Percentiles rank a stretch among this genome's conserved stretches.
phyloP scores from a whole-genome alignment of 2,113 vertebrate species.

The Thunnus maccoyii region DNA sequence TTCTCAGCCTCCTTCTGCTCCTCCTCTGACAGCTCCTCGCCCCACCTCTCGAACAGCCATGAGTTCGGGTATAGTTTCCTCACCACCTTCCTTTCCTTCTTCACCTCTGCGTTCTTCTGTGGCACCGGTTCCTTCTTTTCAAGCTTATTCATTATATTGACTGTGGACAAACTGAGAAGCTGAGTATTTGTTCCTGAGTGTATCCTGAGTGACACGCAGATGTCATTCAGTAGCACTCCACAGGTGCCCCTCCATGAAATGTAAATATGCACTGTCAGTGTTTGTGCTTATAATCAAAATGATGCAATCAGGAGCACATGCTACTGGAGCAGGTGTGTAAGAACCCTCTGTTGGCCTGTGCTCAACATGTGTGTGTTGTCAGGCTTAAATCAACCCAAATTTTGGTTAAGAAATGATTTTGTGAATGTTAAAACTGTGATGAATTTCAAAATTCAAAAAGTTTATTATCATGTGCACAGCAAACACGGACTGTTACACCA shows the following conservation, averaged over 20 bases:
- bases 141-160: slow-evolving; percentile 41
- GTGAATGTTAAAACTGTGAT: no score
- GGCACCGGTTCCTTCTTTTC: slow-evolving; percentile 18
- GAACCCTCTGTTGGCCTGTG: no score
- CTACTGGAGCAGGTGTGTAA: no score
- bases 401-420: no score
- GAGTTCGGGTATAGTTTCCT: slow-evolving; percentile 81
- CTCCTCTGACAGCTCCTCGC: slow-evolving; percentile 71
- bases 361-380: no score
- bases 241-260: no score
- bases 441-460: no score
- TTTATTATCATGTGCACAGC: no score
- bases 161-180: slow-evolving; percentile 35
- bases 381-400: no score
- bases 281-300: no score
- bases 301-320: no score
- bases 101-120: neutral
- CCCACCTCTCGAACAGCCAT: slow-evolving; percentile 75
- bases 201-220: neutral
- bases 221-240: neutral
- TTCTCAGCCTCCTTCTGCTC: slow-evolving; percentile 79
- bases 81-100: slow-evolving; percentile 51
- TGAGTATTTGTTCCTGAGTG: neutral
- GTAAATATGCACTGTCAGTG: neutral
- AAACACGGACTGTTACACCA: no score